Conservation (phyloP, 2,888 invertebrate species). For the Phrixothrix hirtus region DNA sequence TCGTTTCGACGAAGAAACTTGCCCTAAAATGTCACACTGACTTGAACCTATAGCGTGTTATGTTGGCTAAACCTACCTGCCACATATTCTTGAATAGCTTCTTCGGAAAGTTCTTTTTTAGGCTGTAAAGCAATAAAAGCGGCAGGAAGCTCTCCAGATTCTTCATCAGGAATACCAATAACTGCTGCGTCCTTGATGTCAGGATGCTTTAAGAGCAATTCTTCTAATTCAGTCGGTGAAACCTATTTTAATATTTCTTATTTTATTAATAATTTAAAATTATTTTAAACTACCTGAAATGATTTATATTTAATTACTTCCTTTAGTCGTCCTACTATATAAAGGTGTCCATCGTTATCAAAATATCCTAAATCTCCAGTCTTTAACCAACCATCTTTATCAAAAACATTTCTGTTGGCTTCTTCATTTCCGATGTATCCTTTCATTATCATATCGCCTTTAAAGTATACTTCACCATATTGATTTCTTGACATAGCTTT, state of each 20-base stretch:
- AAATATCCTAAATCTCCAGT: slow-evolving; percentile 64
- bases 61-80: too few species aligned
- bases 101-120: slow-evolving; percentile 52
- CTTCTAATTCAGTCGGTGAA: slow-evolving; percentile 86
- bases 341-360: slow-evolving; percentile 68
- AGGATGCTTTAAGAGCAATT: slow-evolving; percentile 69
- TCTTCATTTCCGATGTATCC: too few species aligned
- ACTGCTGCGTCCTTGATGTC: slow-evolving; percentile 79
- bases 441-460: too few species aligned
- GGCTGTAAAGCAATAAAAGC: slow-evolving; percentile 68
- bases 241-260: too few species aligned
- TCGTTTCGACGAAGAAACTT: slow-evolving; percentile 75
- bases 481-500: too few species aligned
- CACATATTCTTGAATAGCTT: slow-evolving; percentile 65
- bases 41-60: too few species aligned
- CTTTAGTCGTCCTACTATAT: slow-evolving; percentile 76
- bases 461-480: too few species aligned
- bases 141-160: slow-evolving; percentile 72
- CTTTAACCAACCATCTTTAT: slow-evolving; percentile 77
- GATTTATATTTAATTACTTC: slow-evolving; percentile 80
- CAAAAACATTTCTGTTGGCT: too few species aligned
- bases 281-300: slow-evolving; percentile 75
- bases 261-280: too few species aligned
- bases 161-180: slow-evolving; percentile 70
- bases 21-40: too few species aligned